Evolutionary conservation across 2,888 invertebrate species (phyloP).

Genomic region (Oscheius sp.): DNA sequence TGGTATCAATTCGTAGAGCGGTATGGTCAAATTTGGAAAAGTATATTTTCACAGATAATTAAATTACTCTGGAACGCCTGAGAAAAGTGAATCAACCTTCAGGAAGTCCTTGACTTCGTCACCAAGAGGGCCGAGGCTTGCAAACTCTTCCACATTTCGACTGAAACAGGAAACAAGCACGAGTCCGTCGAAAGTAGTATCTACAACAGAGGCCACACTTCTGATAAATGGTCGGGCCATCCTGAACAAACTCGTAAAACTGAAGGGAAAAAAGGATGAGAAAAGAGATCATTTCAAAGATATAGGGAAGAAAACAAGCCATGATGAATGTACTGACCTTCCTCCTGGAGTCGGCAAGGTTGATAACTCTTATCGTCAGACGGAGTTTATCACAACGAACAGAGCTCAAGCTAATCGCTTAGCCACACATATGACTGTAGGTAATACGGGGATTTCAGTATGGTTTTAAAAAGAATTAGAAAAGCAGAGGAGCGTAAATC

Average conservation of each 20-base stretch:
- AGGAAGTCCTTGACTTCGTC: slow-evolving; percentile 14
- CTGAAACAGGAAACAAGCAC: slow-evolving; percentile 22
- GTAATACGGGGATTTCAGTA: slow-evolving; percentile 5
- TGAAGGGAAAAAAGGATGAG: neutral
- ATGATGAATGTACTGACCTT: slow-evolving; percentile 24
- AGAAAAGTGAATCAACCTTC: neutral
- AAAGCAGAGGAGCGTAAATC: neutral
- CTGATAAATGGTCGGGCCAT: slow-evolving; percentile 19
- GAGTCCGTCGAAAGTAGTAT: slow-evolving; percentile 12
- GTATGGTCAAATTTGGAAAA: too few relatives aligned
- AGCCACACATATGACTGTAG: slow-evolving; percentile 27
- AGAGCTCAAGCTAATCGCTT: slow-evolving; percentile 26
- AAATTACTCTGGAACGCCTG: too few relatives aligned
- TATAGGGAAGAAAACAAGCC: neutral
- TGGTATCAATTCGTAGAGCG: too few relatives aligned
- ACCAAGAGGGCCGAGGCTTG: neutral
- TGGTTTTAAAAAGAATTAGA: neutral
- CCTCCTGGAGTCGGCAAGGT: slow-evolving; percentile 28
- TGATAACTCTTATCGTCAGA: slow-evolving; percentile 29
- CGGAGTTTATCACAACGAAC: slow-evolving; percentile 29
- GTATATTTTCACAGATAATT: too few relatives aligned
- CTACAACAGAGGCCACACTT: slow-evolving; percentile 5
- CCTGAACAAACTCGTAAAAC: neutral
- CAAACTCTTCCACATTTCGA: slow-evolving; percentile 13
- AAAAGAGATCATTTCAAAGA: neutral